Base-by-base conservation (phyloP, 2,888 invertebrate genomes). In the Eupithecia subfuscata region DNA sequence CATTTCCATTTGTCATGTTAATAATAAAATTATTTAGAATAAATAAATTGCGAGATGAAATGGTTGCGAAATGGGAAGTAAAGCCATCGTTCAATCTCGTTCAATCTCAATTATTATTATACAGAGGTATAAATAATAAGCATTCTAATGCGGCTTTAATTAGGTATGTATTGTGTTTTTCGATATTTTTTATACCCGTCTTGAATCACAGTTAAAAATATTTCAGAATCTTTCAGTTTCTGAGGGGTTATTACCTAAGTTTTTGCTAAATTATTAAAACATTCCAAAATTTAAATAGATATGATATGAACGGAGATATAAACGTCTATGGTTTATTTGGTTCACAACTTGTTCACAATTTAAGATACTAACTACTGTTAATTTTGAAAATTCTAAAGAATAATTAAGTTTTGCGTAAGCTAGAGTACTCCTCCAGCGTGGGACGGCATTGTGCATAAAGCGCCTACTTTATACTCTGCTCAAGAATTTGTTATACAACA, bases 341-440 rank as follows among this genome's bases (percentile, higher is more conserved):
- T n/a, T n/a, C n/a, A n/a, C n/a, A n/a, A n/a, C n/a, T n/a, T n/a
- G n/a, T n/a, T n/a, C n/a, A n/a, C n/a, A n/a, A n/a, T n/a, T n/a
- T n/a, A n/a, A n/a, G n/a, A n/a, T 43, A 37, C 3, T 12, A 52
- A 11, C n/a, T 77, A 90, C 88, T 89, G 90, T 90, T 87, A 88
- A 87, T 86, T 85, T 86, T 88, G 85, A 88, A 88, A 89, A 81
- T 78, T 77, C 86, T 83, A 81, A 83, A 84, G 84, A 80, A 85
- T 91, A 91, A 92, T 92, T 11, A 84, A 82, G 87, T 89, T 65
- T 92, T 92, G 90, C 92, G 92, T 89, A 92, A 92, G 88, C 52
- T 74, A 77, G 71, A 71, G 70, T 83, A 56, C 22, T 3, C n/a
- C 22, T 22, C 52, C 52, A 11, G 83, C 89, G 89, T 89, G 89